Conservation (phyloP, 2,113 vertebrate genomes). For the Calcarius ornatus region DNA sequence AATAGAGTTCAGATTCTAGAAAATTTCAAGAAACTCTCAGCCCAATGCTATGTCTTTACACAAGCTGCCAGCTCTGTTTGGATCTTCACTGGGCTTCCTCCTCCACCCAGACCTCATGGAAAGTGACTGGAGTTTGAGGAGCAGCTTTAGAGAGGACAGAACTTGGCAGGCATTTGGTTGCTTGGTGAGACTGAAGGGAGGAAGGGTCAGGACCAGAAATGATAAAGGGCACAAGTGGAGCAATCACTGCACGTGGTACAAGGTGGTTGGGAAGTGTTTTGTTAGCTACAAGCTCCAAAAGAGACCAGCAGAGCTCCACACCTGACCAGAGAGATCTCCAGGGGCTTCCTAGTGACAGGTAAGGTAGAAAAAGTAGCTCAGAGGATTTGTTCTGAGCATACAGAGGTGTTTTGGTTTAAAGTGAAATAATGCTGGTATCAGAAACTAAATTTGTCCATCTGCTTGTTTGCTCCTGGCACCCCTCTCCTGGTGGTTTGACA, state of each 20-base stretch:
- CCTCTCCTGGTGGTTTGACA: background rate
- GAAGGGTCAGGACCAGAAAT: background rate
- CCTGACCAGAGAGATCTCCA: background rate
- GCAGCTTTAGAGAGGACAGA: background rate
- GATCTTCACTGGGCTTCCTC: background rate
- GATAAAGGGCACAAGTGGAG: background rate
- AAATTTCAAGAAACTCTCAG: background rate
- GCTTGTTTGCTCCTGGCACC: background rate
- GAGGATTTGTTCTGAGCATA: background rate
- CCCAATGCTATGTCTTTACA: accelerated
- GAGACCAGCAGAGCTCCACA: background rate
- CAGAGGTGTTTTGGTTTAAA: background rate
- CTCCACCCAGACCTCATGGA: background rate
- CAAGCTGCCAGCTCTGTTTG: background rate
- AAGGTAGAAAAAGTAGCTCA: background rate
- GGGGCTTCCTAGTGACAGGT: background rate
- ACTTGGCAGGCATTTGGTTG: background rate
- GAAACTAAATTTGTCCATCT: accelerated
- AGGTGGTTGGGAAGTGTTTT: accelerated
- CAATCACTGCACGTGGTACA: background rate
- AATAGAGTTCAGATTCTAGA: background rate
- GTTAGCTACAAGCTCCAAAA: accelerated
- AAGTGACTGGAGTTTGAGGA: background rate
- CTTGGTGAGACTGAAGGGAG: background rate
- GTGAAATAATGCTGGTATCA: background rate